Conservation (phyloP, 37 sponge, comb jelly and placozoan species). For the Lycopodina hypogea region DNA sequence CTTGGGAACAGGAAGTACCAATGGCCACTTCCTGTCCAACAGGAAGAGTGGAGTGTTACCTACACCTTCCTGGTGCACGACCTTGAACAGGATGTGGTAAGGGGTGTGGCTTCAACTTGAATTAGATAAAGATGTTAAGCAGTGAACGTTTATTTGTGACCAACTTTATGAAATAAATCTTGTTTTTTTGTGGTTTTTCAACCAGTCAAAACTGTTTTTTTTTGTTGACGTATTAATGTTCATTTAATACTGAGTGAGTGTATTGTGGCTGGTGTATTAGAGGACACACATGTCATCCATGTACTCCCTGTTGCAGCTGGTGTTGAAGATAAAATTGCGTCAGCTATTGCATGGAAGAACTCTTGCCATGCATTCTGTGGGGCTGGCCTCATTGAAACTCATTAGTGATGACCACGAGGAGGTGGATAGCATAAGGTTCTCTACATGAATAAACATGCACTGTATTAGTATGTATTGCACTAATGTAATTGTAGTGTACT, state of each 20-base stretch:
- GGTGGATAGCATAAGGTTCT: not conserved
- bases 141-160: no score
- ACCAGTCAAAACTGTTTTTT: no score
- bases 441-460: no score
- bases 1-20: slow-evolving; percentile 37
- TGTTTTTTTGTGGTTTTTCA: no score
- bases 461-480: not conserved
- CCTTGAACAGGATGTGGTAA: slow-evolving; percentile 26
- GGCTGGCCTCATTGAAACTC: slow-evolving; percentile 19
- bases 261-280: no score
- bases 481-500: not conserved
- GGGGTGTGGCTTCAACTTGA: not conserved
- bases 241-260: no score
- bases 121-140: no score
- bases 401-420: not conserved
- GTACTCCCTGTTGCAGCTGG: no score
- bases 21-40: slow-evolving; percentile 10
- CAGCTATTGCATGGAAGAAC: slow-evolving; percentile 15
- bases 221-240: no score
- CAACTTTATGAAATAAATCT: no score
- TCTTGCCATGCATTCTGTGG: slow-evolving; percentile 28
- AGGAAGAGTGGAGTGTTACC: slow-evolving; percentile 23
- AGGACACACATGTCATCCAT: no score
- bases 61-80: slow-evolving; percentile 42
- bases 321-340: slow-evolving; percentile 34